Evolutionary conservation across 2,113 vertebrate genomes (phyloP), one percentile per base, ranked within the genome.

Genomic region (Corythornis vintsioides): DNA sequence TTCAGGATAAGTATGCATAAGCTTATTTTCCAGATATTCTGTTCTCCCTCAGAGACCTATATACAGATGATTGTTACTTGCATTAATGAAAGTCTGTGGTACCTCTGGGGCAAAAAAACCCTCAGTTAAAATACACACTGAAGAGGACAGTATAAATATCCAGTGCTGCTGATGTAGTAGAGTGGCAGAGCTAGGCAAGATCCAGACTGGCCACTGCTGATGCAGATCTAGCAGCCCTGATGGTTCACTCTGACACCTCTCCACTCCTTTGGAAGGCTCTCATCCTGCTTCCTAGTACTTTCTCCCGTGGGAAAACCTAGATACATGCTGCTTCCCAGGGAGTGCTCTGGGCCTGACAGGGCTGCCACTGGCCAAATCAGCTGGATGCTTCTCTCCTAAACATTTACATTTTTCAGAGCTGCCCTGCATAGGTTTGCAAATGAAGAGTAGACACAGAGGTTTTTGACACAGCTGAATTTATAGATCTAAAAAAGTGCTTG

Each of bases 381-480:
- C 6, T 16, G 14, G 16, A 5, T 83, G 55, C 33, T 66, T 50
- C 47, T 80, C 4, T 55, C 42, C 19, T 55, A 10, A 56, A 38
- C 13, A 0, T 8, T 43, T 42, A 11, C 22, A 3, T 57, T 59
- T 85, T 73, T 61, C 38, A 25, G 29, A 69, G n/a, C 10, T 52
- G 29, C 40, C 67, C 3, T 64, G 12, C 28, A 53, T 78, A 40
- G 11, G 12, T 86, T 85, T 53, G 29, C 28, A 38, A 45, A 22
- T 60, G 11, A 14, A 17, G 11, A 13, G 8, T 52, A 60, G n/a
- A 21, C 18, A 2, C 5, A 2, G 1, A 31, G 52, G 4, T 15
- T n/a, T 77, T 83, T 66, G 18, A 42, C 29, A 24, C n/a, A 59
- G 10, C 15, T 81, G 56, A 28, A 52, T 88, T 93, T 74, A 15